Evolutionary conservation across 2,888 invertebrate species (phyloP).

Genomic region (Thalpophila matura): DNA sequence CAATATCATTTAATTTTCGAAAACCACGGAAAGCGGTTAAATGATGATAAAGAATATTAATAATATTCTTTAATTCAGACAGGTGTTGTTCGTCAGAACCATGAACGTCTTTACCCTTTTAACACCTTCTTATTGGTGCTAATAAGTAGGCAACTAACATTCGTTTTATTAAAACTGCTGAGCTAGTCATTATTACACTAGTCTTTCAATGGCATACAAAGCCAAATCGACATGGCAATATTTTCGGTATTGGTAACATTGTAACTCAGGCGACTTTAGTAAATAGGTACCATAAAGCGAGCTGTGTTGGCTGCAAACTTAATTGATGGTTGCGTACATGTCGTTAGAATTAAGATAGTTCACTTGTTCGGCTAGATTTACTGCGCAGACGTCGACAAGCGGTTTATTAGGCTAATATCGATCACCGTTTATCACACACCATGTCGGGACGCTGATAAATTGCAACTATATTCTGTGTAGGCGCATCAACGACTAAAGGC

Average conservation of each 20-base stretch:
- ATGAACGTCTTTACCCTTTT: no score
- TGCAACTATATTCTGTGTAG: slow-evolving; percentile 43
- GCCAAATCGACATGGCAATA: not conserved
- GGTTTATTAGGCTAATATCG: slow-evolving; percentile 33
- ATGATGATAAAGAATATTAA: no score
- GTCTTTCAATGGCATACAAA: not conserved
- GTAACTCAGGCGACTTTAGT: not conserved
- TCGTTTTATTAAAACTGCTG: no score
- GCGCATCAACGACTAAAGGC: not conserved
- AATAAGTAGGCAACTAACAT: no score
- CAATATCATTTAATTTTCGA: no score
- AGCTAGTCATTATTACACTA: no score
- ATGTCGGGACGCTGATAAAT: slow-evolving; percentile 44
- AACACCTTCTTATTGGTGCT: no score
- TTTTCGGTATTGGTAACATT: not conserved
- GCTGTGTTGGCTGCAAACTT: not conserved
- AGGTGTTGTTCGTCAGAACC: no score
- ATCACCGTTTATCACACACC: slow-evolving; percentile 43
- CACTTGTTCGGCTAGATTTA: slow-evolving; percentile 32
- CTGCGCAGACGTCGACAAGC: slow-evolving; percentile 8
- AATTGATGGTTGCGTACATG: slow-evolving; percentile 7
- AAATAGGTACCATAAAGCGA: no score
- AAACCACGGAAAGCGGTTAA: not conserved
- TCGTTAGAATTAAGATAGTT: slow-evolving; percentile 21
- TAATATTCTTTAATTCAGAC: no score